Base-by-base conservation (phyloP, 2,888 invertebrate species). In the Tribolium freemani region DNA sequence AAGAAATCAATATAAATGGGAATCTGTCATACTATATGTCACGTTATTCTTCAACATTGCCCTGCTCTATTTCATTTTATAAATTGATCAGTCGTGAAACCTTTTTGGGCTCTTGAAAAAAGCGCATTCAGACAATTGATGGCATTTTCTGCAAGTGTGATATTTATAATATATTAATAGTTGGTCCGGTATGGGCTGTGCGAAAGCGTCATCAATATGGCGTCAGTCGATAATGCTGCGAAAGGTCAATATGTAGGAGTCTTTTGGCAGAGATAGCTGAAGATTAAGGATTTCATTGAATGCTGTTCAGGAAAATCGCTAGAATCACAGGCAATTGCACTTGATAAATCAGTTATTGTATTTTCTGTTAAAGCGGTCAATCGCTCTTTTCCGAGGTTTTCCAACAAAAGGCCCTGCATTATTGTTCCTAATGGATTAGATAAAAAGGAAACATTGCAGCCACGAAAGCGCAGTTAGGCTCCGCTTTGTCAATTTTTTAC, bases 271-370 rank as follows among this genome's bases (percentile, higher is more conserved):
- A 56, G 68, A 71, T 67, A 48, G 66, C 56, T 66, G 51, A 64
- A 75, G 72, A 73, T 71, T 72, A 72, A 71, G 71, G 72, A 74
- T 71, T 76, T 74, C 69, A 72, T 70, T 74, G 68, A 74, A 70
- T 57, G 72, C 69, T 72, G 68, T 69, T 67, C 72, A 60, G 66
- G 76, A 71, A 73, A 73, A 71, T 73, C 67, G 56, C 61, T 75
- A 73, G 75, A 77, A 78, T 78, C 75, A 75, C 78, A 77, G 76
- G 74, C 80, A 79, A 80, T 78, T 78, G 78, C 78, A 75, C 77
- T 73, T 76, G 78, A 76, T 77, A 77, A 78, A 78, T 80, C 79
- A 78, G 78, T 78, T 79, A 79, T 80, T 80, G 78, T 79, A 76
- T 79, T 80, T 76, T 79, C 76, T 73, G 76, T 79, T 76, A 71